These are phyloP conservation scores for Furnarius figulus DNA, from an alignment of 2,113 vertebrate genomes.

Conservation along the genomic window DNA sequence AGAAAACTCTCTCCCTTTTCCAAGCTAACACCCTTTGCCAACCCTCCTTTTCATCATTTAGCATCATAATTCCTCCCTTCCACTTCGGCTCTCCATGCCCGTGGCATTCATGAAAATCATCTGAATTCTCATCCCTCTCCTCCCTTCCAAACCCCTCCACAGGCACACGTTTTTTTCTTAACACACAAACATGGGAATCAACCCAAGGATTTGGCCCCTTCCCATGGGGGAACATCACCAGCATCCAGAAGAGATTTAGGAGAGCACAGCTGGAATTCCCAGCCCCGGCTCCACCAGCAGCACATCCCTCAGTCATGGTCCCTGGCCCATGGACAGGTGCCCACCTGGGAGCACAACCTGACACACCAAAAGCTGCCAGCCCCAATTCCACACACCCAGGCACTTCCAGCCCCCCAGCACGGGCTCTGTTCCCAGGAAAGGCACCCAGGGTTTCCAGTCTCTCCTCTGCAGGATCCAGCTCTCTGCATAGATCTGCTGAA, in stretches of 20 bases:
- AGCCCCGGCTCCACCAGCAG: background rate
- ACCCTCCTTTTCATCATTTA: background rate
- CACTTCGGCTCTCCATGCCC: fast-evolving
- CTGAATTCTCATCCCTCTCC: background rate
- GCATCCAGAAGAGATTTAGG: background rate
- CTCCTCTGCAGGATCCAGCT: slow-evolving; percentile 38
- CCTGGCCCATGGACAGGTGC: background rate
- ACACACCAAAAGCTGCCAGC: background rate
- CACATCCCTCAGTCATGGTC: fast-evolving
- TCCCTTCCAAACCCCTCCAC: background rate
- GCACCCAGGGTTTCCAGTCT: background rate
- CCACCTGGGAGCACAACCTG: background rate
- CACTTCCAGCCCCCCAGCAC: background rate
- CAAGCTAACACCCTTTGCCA: background rate
- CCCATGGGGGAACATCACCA: background rate
- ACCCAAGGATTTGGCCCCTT: background rate
- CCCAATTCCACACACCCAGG: background rate
- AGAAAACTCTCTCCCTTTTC: background rate
- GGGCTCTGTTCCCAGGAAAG: background rate
- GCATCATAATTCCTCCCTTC: background rate
- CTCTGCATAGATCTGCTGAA: slow-evolving; percentile 52
- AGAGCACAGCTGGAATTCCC: background rate
- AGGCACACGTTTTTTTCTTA: background rate
- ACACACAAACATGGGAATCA: fast-evolving
- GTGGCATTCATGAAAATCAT: background rate